Conservation (phyloP, 2,797 vertebrate genomes). For the Aselliscus stoliczkanus region DNA sequence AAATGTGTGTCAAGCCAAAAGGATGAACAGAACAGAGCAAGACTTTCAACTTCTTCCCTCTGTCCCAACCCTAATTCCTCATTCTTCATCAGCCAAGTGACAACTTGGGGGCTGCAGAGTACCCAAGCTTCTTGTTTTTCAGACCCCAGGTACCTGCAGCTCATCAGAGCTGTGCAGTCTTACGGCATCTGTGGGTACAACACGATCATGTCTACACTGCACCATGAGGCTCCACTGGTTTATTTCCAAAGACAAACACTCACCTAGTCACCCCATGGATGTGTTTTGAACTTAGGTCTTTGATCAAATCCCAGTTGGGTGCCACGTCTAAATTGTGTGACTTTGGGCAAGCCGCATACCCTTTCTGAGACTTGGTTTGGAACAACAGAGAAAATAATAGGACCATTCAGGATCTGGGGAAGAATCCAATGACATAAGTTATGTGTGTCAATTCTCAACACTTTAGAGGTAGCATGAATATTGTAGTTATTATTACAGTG, state of each 20-base stretch:
- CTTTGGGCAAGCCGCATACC: not conserved
- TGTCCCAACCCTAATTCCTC: not conserved
- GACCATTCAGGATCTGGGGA: not conserved
- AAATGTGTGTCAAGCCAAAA: not conserved
- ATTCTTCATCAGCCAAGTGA: not conserved
- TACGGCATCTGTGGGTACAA: rapidly evolving
- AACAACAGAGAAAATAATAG: not conserved
- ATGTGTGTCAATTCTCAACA: not conserved
- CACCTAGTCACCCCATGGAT: not conserved
- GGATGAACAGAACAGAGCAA: not conserved
- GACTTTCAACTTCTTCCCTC: too few species aligned
- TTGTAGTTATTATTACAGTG: not conserved
- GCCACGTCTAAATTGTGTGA: not conserved
- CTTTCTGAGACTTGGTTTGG: not conserved
- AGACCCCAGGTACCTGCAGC: not conserved
- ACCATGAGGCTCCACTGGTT: not conserved
- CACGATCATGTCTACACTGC: not conserved
- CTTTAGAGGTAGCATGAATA: not conserved
- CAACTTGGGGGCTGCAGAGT: not conserved
- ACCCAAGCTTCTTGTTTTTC: not conserved
- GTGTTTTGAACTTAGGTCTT: not conserved
- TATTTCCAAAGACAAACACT: not conserved
- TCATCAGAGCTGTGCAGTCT: not conserved
- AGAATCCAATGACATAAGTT: not conserved
- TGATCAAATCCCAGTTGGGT: not conserved